These are phyloP conservation scores for Crotophaga sulcirostris DNA, from an alignment of 2,113 vertebrate genomes.

Conservation along the genomic window DNA sequence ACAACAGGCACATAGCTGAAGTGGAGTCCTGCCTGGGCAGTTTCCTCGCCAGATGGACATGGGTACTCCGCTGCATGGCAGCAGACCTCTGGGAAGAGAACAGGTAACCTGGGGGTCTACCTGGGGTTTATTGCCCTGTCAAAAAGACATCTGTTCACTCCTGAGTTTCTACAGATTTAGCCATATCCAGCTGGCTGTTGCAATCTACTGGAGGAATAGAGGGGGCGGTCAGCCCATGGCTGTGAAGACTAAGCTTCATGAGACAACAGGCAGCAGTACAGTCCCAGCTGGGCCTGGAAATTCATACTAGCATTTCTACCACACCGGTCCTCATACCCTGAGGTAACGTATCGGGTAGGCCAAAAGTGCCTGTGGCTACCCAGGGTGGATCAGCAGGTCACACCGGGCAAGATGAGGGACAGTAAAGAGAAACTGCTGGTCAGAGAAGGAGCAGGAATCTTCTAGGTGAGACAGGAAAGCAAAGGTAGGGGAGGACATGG, in stretches of 20 bases:
- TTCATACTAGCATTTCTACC: not conserved
- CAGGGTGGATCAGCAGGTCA: not conserved
- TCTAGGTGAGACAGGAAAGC: not conserved
- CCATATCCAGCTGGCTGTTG: not conserved
- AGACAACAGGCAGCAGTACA: not conserved
- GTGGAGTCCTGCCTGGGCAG: not conserved
- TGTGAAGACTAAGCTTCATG: not conserved
- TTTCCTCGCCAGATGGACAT: not conserved
- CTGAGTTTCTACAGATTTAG: not conserved
- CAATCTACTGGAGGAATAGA: not conserved
- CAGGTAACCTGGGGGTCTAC: not conserved
- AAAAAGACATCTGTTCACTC: not conserved
- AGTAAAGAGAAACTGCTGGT: not conserved
- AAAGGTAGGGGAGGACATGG: not conserved
- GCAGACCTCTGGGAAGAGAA: not conserved
- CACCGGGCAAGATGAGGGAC: no score
- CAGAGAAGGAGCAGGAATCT: not conserved
- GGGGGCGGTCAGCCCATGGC: rapidly evolving
- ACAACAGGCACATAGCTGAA: not conserved
- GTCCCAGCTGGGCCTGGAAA: not conserved
- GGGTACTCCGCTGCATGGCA: not conserved
- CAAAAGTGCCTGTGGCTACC: not conserved
- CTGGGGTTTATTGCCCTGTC: not conserved
- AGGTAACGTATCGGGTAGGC: rapidly evolving
- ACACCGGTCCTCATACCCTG: not conserved